Percentiles rank a stretch among this genome's conserved stretches.
These are phyloP conservation scores for Myotis planiceps DNA, from an alignment of 2,797 vertebrate genomes.

Conservation along the genomic window DNA sequence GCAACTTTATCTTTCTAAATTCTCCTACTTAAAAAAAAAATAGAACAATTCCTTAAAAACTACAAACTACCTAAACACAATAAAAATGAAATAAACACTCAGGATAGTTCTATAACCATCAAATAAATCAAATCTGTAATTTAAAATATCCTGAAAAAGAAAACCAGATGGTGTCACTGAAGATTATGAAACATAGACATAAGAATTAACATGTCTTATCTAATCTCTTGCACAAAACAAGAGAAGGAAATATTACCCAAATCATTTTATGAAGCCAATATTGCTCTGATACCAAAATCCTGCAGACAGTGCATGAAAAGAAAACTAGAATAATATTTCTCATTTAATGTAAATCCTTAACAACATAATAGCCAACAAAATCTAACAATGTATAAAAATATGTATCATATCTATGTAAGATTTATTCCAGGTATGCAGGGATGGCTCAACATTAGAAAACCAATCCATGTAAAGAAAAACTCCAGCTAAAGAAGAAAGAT, in stretches of 20 bases:
- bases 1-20: neutral
- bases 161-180: neutral
- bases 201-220: neutral
- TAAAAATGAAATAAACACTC: neutral
- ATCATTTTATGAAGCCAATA: neutral
- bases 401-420: neutral
- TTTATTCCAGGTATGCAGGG: neutral
- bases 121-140: neutral
- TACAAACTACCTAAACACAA: neutral
- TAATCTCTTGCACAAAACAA: neutral
- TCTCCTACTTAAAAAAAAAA: neutral
- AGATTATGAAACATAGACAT: neutral
- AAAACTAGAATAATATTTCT: neutral
- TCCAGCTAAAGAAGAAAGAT: neutral
- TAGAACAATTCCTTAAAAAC: neutral
- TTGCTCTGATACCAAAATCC: neutral
- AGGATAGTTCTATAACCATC: neutral
- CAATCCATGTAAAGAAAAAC: too few relatives aligned
- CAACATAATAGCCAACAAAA: neutral
- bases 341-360: neutral
- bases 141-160: neutral
- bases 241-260: neutral
- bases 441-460: neutral
- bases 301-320: neutral
- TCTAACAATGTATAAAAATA: neutral